These are phyloP conservation scores for Marmota monax DNA, from an alignment of 2,113 vertebrate species.

Conservation along the genomic window DNA sequence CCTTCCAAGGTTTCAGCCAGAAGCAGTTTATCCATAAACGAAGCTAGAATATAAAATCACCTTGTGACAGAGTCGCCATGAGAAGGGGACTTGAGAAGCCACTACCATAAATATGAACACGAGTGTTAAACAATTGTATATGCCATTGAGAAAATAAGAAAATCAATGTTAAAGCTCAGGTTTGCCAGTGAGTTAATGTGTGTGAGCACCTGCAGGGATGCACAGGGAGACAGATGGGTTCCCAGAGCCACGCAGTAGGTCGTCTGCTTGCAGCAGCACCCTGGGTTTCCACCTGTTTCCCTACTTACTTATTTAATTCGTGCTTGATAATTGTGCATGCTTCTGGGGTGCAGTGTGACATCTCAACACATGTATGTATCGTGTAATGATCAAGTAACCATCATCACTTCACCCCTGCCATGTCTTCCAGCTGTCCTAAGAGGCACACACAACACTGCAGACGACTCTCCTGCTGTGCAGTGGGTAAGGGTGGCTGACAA, in stretches of 20 bases:
- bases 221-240: fast-evolving
- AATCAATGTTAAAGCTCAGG: not conserved
- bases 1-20: fast-evolving
- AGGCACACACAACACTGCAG: too few relatives aligned
- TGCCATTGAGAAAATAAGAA: not conserved
- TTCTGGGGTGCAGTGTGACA: not conserved
- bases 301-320: not conserved
- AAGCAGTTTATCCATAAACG: too few relatives aligned
- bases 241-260: fast-evolving
- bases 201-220: fast-evolving
- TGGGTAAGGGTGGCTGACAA: not conserved
- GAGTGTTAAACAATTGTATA: not conserved
- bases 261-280: fast-evolving
- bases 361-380: not conserved
- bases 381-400: not conserved
- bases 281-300: not conserved
- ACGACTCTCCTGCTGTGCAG: not conserved
- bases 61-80: fast-evolving
- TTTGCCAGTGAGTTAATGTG: fast-evolving
- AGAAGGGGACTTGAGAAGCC: not conserved
- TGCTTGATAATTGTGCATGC: not conserved
- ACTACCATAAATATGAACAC: too few relatives aligned
- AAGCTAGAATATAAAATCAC: not conserved
- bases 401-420: too few relatives aligned
- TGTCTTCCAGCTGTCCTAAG: too few relatives aligned